Conservation (phyloP, 2,797 vertebrate genomes). For the Champsocephalus esox region DNA sequence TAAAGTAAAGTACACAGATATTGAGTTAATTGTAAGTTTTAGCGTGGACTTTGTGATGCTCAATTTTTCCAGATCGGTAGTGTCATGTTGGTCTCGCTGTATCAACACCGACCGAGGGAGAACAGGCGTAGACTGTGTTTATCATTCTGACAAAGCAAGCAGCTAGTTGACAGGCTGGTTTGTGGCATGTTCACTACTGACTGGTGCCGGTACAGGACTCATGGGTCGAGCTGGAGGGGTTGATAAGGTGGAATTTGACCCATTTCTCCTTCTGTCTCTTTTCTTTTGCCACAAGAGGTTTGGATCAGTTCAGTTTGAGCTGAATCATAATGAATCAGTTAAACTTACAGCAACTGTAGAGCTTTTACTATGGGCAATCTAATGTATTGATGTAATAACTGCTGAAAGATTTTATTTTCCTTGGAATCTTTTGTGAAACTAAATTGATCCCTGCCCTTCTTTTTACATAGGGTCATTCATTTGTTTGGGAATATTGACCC, state of each 20-base stretch:
- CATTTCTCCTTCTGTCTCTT: neutral
- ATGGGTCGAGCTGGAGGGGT: neutral
- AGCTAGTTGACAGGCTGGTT: conserved; percentile 36
- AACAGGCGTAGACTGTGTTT: conserved; percentile 39
- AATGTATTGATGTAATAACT: conserved; percentile 4
- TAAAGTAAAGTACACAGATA: neutral
- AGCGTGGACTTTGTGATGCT: neutral
- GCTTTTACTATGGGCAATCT: neutral
- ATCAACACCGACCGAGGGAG: conserved; percentile 19
- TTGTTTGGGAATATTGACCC: conserved; percentile 44
- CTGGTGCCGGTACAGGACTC: conserved; percentile 24
- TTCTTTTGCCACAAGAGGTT: neutral
- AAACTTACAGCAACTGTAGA: neutral
- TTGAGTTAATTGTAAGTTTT: neutral
- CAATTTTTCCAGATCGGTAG: conserved; percentile 4
- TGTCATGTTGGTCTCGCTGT: conserved; percentile 13
- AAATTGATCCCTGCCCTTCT: neutral
- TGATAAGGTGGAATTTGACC: neutral
- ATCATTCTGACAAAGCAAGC: conserved; percentile 38
- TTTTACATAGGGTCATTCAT: conserved; percentile 7
- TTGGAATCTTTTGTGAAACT: conserved; percentile 4
- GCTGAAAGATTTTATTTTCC: neutral
- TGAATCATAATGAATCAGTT: neutral
- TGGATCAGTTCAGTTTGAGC: neutral
- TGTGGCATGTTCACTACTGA: conserved; percentile 34